Evolutionary conservation across 2,113 vertebrate species (phyloP), one percentile per base, ranked within the genome.

Genomic region (Raphicerus campestris): DNA sequence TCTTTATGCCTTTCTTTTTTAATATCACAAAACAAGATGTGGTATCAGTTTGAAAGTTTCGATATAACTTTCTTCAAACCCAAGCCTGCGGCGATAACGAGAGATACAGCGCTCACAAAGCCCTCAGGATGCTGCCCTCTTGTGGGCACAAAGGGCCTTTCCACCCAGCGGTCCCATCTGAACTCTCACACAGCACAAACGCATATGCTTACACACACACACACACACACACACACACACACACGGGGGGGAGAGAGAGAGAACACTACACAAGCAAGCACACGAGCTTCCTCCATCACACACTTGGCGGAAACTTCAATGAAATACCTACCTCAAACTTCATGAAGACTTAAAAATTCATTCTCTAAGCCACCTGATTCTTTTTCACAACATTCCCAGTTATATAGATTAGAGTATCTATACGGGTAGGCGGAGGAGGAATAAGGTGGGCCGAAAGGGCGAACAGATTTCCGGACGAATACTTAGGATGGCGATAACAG

Each of bases 91-190:
- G 97, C 97, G 95, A 87, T 98, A 97, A 97, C 88, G 97, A 97
- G 93, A 97, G 89, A 97, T 6, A 2, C 61, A 2, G 89, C 77
- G 80, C 2, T 96, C n/a, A 97, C 97, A 93, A 96, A 90, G 94
- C 97, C 80, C 98, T 63, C 32, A 10, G 98, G 98, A 99, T 97
- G 98, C 98, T 99, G 99, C 99, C 99, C 98, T 99, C 98, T 17
- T 98, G 99, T 99, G 99, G 99, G 98, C 98, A 97, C 45, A 96
- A 3, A 63, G 92, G 95, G 98, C 98, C 99, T 96, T 97, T 93
- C 99, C 96, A 10, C 97, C 98, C 91, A 83, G 96, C 66, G 24
- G 94, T 91, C 94, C 98, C 14, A 47, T 98, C 91, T 86, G 97
- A 97, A n/a, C 58, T 87, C 55, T 91, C 61, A 1, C 73, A 26